These are phyloP conservation scores for Hydrozoanthus tunicans DNA, from an alignment of 64 coral and sea anemone genomes.

Conservation along the genomic window DNA sequence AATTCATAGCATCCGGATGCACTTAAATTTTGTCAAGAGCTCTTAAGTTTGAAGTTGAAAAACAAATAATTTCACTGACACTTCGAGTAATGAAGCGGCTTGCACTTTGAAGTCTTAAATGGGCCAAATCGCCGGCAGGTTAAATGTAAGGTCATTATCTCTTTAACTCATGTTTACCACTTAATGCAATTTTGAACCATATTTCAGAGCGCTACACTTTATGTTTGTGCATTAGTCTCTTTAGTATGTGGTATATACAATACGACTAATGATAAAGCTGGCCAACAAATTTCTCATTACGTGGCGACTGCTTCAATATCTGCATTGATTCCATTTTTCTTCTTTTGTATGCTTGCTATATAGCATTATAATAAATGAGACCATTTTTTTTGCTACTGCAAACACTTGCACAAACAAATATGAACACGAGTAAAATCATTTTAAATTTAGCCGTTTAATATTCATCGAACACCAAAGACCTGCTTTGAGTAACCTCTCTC, in stretches of 20 bases:
- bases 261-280: not conserved
- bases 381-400: too few relatives aligned
- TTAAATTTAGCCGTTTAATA: too few relatives aligned
- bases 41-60: constrained; percentile 26
- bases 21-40: constrained; percentile 3
- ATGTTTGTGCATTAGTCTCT: not conserved
- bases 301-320: too few relatives aligned
- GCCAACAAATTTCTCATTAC: too few relatives aligned
- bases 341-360: too few relatives aligned
- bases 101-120: not conserved
- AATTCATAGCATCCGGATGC: not conserved
- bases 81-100: not conserved
- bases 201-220: not conserved
- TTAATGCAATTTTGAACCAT: not conserved
- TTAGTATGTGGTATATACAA: not conserved
- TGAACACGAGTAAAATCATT: too few relatives aligned
- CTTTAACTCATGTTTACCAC: not conserved
- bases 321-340: too few relatives aligned
- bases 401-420: too few relatives aligned
- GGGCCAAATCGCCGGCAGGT: not conserved
- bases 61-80: not conserved
- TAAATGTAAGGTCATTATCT: not conserved
- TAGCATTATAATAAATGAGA: too few relatives aligned
- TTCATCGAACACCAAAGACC: too few relatives aligned
- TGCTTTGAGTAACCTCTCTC: too few relatives aligned